phyloP scores from a whole-genome alignment of 2,113 vertebrate genomes.

The Eulemur macaco region DNA sequence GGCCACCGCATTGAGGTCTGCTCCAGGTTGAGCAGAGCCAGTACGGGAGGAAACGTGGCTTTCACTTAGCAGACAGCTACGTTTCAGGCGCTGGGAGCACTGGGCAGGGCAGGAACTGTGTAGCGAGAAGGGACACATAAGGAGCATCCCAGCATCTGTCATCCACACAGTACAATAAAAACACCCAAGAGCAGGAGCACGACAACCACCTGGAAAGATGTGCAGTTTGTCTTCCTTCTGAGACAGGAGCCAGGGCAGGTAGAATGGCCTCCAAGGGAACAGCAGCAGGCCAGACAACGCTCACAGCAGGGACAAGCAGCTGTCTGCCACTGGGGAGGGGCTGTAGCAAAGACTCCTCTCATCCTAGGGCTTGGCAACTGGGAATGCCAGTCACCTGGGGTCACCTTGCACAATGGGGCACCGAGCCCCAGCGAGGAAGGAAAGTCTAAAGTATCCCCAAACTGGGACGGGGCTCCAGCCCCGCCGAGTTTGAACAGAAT shows the following conservation, averaged over 20 bases:
- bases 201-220: not conserved
- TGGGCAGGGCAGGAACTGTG: not conserved
- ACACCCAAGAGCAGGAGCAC: not conserved
- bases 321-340: not conserved
- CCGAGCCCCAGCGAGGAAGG: not conserved
- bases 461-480: not conserved
- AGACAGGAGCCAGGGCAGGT: too few species aligned
- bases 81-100: not conserved
- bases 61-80: not conserved
- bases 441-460: not conserved
- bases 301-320: not conserved
- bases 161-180: not conserved
- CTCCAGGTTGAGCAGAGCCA: not conserved
- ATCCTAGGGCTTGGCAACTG: not conserved
- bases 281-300: not conserved
- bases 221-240: not conserved
- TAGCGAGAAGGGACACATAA: not conserved
- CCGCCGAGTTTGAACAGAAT: not conserved
- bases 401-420: not conserved
- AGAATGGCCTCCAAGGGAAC: too few species aligned
- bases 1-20: too few species aligned
- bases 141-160: not conserved
- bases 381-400: too few species aligned
- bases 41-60: not conserved
- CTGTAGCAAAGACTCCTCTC: not conserved